A percentile compares a stretch with the other conserved stretches of the same genome.
phyloP scores from a whole-genome alignment of 2,888 invertebrate species.

The Lithophane leautieri region DNA sequence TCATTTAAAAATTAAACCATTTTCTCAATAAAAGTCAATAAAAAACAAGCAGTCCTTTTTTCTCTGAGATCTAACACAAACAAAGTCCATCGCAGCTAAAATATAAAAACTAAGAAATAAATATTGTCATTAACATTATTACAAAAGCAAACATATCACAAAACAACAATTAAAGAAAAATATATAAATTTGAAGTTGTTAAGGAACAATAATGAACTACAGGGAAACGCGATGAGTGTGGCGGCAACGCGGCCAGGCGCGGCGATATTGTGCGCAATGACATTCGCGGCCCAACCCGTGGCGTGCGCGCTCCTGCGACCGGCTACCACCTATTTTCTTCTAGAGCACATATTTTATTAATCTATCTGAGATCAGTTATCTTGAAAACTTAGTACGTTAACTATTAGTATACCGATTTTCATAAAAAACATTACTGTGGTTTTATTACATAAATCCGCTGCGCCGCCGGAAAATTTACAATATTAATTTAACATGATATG shows the following conservation, averaged over 20 bases:
- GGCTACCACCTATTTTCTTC: constrained; percentile 27
- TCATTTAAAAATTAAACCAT: not conserved
- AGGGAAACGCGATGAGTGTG: constrained; percentile 19
- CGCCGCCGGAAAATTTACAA: constrained; percentile 46
- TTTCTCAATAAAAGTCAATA: not conserved
- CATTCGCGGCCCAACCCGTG: not conserved
- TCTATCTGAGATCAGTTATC: constrained; percentile 67
- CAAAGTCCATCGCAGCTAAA: constrained; percentile 57
- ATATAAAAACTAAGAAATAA: constrained; percentile 61
- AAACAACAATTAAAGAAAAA: constrained; percentile 56
- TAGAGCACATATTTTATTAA: constrained; percentile 51
- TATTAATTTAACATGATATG: constrained; percentile 55
- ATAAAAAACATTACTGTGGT: constrained; percentile 42
- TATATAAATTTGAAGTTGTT: constrained; percentile 54
- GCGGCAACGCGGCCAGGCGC: constrained; percentile 5
- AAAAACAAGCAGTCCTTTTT: constrained; percentile 30
- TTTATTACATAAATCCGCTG: constrained; percentile 40
- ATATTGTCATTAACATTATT: constrained; percentile 63
- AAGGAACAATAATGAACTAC: constrained; percentile 40
- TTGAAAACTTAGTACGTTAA: constrained; percentile 66
- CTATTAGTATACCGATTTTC: constrained; percentile 58
- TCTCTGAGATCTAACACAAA: constrained; percentile 53
- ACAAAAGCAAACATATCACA: constrained; percentile 67
- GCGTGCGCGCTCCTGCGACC: constrained; percentile 9
- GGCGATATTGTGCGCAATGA: not conserved